Base-by-base conservation (phyloP, 2,113 vertebrate species). In the Oxyruncus cristatus region DNA sequence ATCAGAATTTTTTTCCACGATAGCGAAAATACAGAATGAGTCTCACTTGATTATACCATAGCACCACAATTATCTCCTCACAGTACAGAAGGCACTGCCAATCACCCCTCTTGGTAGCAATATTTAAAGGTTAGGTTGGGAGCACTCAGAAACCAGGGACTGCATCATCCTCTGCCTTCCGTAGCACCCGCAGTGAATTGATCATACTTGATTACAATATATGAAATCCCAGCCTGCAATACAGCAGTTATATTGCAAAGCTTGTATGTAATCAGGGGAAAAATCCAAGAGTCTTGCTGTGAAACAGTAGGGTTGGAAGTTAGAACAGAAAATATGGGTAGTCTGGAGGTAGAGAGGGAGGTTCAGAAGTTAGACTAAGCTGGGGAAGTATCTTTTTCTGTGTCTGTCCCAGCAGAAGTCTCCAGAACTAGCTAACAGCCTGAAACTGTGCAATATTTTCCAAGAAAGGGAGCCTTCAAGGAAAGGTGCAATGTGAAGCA, bases 181-280 rank as follows among this genome's bases (percentile, higher is more conserved):
- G 78, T 35, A 80, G 75, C 61, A 86, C 96, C 93, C 92, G 92
- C 85, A 90, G 92, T 88, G 93, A 96, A 84, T 52, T 95, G 92
- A 96, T 97, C 92, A 67, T 65, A 95, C 88, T 92, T 96, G 96
- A 97, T 97, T 96, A 91, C 91, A 92, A 92, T 89, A 94, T 80
- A 87, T 52, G 53, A 96, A 95, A 96, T 91, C 65, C 37, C 52
- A 92, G 52, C n/a, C 88, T 92, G 73, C 75, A 94, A 66, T 92
- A 95, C 56, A 89, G 68, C 41, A 41, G 88, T 92, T 86, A 52
- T 41, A 86, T 78, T 86, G 77, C 65, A 89, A 89, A 92, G 65
- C 91, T 94, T 81, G 44, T 92, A 61, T 78, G 88, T 75, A 94
- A 97, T 94, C 91, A 96, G 58, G 42, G 62, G 53, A 53, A 91